These are phyloP conservation scores for Macquaria ambigua DNA, from an alignment of 2,113 vertebrate genomes.

Conservation along the genomic window DNA sequence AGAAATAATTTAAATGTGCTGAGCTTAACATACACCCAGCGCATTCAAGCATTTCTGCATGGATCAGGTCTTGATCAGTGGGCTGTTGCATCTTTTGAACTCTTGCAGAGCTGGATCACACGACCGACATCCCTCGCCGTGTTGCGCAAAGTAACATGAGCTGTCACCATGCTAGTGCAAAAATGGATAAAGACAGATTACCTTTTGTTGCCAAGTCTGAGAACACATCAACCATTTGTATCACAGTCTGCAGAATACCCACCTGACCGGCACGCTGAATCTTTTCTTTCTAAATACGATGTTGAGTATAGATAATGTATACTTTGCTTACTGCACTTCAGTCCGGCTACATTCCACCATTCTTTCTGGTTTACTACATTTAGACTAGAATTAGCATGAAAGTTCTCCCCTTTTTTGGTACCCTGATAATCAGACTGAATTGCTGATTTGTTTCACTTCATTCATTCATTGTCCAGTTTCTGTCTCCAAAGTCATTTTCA, in stretches of 20 bases:
- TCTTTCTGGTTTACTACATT: background rate
- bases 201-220: constrained; percentile 3
- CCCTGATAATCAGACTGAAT: no score
- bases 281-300: background rate
- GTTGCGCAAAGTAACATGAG: constrained; percentile 4
- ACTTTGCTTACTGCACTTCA: background rate
- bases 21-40: constrained; percentile 32
- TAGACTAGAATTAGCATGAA: background rate
- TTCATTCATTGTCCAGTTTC: no score
- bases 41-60: constrained; percentile 31
- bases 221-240: background rate
- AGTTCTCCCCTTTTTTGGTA: background rate
- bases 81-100: constrained; percentile 48
- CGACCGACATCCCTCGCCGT: constrained; percentile 1
- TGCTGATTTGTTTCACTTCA: no score
- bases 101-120: constrained; percentile 26
- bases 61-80: constrained; percentile 44
- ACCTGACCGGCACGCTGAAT: background rate
- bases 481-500: no score
- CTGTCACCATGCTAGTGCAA: background rate
- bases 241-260: background rate
- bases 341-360: background rate
- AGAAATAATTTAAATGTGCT: constrained; percentile 61
- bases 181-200: constrained; percentile 6
- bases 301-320: background rate